These are phyloP conservation scores for Brachionus plicatilis DNA, from an alignment of 1,140 invertebrate species.

Conservation along the genomic window DNA sequence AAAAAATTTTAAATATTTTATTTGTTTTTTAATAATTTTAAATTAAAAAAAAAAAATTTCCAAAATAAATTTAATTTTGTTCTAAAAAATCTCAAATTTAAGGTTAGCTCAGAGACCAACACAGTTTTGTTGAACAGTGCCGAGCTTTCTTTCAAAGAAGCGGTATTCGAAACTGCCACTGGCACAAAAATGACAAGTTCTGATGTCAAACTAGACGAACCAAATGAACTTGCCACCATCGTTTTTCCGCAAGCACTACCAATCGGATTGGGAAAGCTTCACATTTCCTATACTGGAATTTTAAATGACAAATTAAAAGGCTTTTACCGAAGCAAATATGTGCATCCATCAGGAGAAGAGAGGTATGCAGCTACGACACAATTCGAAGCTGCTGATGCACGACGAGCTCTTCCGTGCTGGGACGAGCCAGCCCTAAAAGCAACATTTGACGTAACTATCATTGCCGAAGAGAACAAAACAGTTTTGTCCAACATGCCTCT, in stretches of 20 bases:
- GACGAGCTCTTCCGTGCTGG: conserved; percentile 91
- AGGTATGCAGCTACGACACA: conserved; percentile 76
- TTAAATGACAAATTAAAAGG: conserved; percentile 92
- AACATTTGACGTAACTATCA: conserved; percentile 81
- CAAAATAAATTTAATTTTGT: not conserved
- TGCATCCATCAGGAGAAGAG: conserved; percentile 64
- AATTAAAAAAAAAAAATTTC: too few relatives aligned
- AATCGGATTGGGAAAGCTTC: not conserved
- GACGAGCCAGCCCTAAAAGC: conserved; percentile 92
- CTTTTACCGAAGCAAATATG: conserved; percentile 84
- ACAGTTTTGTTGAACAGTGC: conserved; percentile 34
- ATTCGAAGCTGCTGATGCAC: conserved; percentile 79
- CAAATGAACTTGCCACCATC: not conserved
- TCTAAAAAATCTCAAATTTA: not conserved
- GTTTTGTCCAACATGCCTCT: conserved; percentile 82
- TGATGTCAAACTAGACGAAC: not conserved
- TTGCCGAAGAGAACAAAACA: conserved; percentile 65
- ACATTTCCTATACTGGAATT: conserved; percentile 70
- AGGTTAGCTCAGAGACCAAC: conserved; percentile 21
- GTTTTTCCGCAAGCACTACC: not conserved
- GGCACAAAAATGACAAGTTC: not conserved
- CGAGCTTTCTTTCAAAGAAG: not conserved
- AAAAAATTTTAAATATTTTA: not conserved
- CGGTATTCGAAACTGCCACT: not conserved
- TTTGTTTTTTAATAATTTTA: too few relatives aligned